A percentile compares a stretch with the other conserved stretches of the same genome.
Evolutionary conservation across 2,888 invertebrate genomes (phyloP).

Genomic region (Physocephala rufipes): DNA sequence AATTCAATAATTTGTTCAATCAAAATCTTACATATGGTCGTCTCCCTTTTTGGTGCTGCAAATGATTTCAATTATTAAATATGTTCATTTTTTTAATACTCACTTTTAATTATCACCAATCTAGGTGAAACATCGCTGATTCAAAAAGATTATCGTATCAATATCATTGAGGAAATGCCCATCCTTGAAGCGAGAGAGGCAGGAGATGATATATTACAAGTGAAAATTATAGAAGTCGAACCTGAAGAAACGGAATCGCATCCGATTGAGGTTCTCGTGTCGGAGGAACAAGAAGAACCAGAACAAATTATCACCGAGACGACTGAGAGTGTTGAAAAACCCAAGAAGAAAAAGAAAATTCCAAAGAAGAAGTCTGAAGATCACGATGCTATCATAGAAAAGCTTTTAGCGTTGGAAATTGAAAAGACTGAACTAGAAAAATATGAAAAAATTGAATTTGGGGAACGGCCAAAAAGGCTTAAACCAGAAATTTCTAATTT

Average conservation of each 20-base stretch:
- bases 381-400: conserved; percentile 61
- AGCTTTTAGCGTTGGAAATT: conserved; percentile 62
- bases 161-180: conserved; percentile 62
- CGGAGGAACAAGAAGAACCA: conserved; percentile 52
- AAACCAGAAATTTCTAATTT: conserved; percentile 57
- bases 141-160: conserved; percentile 66
- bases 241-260: conserved; percentile 56
- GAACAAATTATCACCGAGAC: conserved; percentile 46
- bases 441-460: conserved; percentile 65
- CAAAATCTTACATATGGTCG: too few relatives aligned
- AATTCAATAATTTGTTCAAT: neutral
- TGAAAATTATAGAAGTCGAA: conserved; percentile 57
- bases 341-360: conserved; percentile 58
- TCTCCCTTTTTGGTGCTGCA: conserved; percentile 23
- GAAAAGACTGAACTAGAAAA: conserved; percentile 66
- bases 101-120: neutral
- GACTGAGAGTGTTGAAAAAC: conserved; percentile 44
- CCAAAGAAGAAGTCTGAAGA: conserved; percentile 61
- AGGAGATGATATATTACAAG: conserved; percentile 57
- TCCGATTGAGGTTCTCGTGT: conserved; percentile 57
- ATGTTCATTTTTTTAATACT: conserved; percentile 13
- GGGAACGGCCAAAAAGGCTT: conserved; percentile 59
- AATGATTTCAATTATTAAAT: conserved; percentile 20
- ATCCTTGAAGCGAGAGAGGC: conserved; percentile 53
- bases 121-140: conserved; percentile 57